These are phyloP conservation scores for Buceros bicornis DNA, from an alignment of 2,797 vertebrate species.

Conservation along the genomic window DNA sequence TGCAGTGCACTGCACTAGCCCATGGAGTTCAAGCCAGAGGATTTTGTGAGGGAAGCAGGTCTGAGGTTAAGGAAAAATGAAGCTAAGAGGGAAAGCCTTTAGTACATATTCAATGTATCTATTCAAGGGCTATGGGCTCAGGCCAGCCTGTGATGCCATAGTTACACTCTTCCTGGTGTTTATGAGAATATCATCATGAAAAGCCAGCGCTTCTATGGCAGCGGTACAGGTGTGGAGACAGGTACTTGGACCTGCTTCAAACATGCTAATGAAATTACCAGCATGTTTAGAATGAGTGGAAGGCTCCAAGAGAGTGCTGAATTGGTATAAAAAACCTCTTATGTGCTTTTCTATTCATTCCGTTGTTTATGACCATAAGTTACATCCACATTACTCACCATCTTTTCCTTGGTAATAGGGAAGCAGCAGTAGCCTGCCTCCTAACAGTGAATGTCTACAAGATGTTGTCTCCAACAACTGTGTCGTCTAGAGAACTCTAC, in stretches of 20 bases:
- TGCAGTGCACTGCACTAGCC: no score
- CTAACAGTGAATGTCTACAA: neutral
- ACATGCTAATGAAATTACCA: neutral
- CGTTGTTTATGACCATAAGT: neutral
- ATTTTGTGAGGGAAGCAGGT: neutral
- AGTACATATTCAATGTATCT: neutral
- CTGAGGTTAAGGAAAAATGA: neutral
- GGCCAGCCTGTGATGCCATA: neutral
- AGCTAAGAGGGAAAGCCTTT: neutral
- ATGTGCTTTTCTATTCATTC: neutral
- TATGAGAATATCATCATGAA: neutral
- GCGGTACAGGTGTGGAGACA: neutral
- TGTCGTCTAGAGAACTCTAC: neutral
- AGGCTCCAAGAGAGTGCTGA: neutral
- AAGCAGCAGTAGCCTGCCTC: neutral
- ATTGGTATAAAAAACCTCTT: neutral
- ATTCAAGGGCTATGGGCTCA: neutral
- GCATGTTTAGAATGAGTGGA: neutral
- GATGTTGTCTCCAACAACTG: neutral
- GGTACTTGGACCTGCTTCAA: neutral
- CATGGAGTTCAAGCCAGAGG: neutral
- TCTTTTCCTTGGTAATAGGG: neutral
- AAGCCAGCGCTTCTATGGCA: neutral
- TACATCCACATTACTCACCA: neutral
- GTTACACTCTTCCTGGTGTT: neutral